Percentiles rank a stretch among this genome's conserved stretches.
phyloP scores from a whole-genome alignment of 2,888 invertebrate species.

The Iselma pallidipennis region DNA sequence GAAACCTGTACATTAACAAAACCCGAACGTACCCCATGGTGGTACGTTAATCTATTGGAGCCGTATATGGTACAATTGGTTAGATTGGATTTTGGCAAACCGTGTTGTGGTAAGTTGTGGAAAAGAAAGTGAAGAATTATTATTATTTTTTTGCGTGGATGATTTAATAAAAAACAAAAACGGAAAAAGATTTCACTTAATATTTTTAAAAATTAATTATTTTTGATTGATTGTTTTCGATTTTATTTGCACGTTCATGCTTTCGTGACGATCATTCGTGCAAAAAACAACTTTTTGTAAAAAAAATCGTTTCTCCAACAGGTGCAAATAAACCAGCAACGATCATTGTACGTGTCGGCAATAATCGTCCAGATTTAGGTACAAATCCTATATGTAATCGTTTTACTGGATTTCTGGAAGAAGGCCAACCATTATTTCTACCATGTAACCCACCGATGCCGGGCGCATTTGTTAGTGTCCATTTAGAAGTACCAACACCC shows the following conservation, averaged over 20 bases:
- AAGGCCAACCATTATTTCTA: constrained; percentile 87
- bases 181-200: too few species aligned
- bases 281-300: neutral
- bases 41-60: constrained; percentile 93
- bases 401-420: constrained; percentile 83
- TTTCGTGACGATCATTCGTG: neutral
- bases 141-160: too few species aligned
- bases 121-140: constrained; percentile 13
- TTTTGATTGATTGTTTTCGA: neutral
- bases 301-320: constrained; percentile 48
- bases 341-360: constrained; percentile 87
- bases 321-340: constrained; percentile 80
- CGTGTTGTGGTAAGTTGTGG: constrained; percentile 80
- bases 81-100: constrained; percentile 85
- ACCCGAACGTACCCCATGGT: constrained; percentile 86
- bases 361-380: constrained; percentile 88
- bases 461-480: constrained; percentile 91
- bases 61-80: constrained; percentile 95
- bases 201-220: too few species aligned
- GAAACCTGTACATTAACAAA: constrained; percentile 89
- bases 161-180: too few species aligned
- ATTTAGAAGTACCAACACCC: constrained; percentile 74
- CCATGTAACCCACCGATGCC: constrained; percentile 96
- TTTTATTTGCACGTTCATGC: neutral
- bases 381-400: constrained; percentile 92